These are phyloP conservation scores for Caenorhabditis wallacei DNA, from an alignment of 2,888 invertebrate genomes.

Conservation along the genomic window DNA sequence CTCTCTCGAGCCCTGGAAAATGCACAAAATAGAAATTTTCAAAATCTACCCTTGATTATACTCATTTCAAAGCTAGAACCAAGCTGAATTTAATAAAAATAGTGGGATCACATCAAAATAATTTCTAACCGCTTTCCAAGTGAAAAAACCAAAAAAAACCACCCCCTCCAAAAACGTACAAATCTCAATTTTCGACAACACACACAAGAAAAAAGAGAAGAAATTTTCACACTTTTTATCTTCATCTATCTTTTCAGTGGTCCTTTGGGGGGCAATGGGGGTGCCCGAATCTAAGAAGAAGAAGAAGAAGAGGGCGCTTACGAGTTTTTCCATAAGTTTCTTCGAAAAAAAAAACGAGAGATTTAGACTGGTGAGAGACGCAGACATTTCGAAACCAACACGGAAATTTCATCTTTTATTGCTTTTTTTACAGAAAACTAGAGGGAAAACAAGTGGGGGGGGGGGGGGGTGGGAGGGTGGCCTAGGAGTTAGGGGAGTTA, in stretches of 20 bases:
- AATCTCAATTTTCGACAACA: background rate
- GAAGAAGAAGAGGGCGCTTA: slow-evolving; percentile 19
- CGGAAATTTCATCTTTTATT: slow-evolving; percentile 39
- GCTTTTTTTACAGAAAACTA: slow-evolving; percentile 14
- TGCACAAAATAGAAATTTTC: too few relatives aligned
- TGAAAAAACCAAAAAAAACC: too few relatives aligned
- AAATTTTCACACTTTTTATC: slow-evolving; percentile 43
- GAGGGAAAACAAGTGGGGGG: background rate
- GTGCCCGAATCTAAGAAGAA: background rate
- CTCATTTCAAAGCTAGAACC: too few relatives aligned
- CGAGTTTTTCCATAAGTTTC: slow-evolving; percentile 46
- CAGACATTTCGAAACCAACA: slow-evolving; percentile 13
- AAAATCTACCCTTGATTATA: too few relatives aligned
- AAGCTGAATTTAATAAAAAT: too few relatives aligned
- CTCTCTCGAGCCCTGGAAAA: too few relatives aligned
- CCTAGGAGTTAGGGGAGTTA: background rate
- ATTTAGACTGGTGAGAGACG: slow-evolving; percentile 21
- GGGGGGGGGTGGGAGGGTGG: background rate
- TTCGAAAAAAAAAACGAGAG: slow-evolving; percentile 6
- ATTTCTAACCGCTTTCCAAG: too few relatives aligned
- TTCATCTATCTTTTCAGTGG: slow-evolving; percentile 30
- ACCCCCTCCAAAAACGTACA: background rate
- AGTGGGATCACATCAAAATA: too few relatives aligned
- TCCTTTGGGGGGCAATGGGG: slow-evolving; percentile 11
- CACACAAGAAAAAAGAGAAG: background rate